These are phyloP conservation scores for Pagrus major DNA, from an alignment of 2,113 vertebrate species.

Conservation along the genomic window DNA sequence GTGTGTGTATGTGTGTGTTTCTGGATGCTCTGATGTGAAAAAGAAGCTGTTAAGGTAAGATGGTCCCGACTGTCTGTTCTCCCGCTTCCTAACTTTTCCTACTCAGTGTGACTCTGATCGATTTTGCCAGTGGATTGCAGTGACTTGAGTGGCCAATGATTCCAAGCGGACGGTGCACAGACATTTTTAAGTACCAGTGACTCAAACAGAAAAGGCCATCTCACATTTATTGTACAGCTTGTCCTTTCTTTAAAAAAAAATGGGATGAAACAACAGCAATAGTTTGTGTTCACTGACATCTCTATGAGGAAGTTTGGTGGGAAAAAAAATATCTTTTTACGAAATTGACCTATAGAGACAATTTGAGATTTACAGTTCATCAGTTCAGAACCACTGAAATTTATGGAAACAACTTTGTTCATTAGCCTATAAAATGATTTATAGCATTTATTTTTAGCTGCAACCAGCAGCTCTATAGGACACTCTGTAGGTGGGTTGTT, in stretches of 20 bases:
- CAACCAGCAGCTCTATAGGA: too few relatives aligned
- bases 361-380: background rate
- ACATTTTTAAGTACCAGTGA: slow-evolving; percentile 28
- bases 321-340: background rate
- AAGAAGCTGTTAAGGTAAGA: slow-evolving; percentile 3
- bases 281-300: background rate
- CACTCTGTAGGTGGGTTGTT: too few relatives aligned
- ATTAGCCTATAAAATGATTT: background rate
- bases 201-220: slow-evolving; percentile 36
- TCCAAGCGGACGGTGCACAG: slow-evolving; percentile 15
- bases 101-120: slow-evolving; percentile 31
- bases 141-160: slow-evolving; percentile 14
- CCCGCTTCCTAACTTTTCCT: slow-evolving; percentile 2
- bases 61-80: background rate
- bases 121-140: slow-evolving; percentile 40
- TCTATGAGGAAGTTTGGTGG: background rate
- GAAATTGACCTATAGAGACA: background rate
- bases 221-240: slow-evolving; percentile 18
- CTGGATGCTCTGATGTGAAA: slow-evolving; percentile 9
- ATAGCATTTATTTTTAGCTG: background rate
- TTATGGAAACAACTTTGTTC: background rate
- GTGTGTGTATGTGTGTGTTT: background rate
- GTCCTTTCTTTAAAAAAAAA: background rate
- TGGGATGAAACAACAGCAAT: background rate
- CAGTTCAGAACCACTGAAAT: background rate